Base-by-base conservation (phyloP, 2,888 invertebrate species). In the Nezara viridula region DNA sequence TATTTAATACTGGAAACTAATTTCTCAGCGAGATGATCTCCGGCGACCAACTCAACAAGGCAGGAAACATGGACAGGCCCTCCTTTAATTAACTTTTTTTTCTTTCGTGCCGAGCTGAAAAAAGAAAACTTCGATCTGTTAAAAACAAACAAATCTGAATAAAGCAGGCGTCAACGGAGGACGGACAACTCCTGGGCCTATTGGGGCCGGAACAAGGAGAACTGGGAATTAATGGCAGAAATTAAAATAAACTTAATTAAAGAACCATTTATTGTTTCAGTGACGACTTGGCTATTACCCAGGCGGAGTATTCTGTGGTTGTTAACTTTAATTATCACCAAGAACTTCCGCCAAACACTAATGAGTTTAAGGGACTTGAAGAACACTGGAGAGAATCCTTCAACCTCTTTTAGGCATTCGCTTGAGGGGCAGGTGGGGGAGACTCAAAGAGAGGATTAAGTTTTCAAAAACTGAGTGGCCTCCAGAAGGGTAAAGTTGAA, bases 231-330 rank as follows among this genome's bases (percentile, higher is more conserved):
- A 24, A 14, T 44, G 81, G 44, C 44, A 40, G 47, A 81, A 81
- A 81, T 81, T 81, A 47, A 44, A 44, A 44, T 81, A n/a, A 81
- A n/a, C 81, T 44, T 81, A 81, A 81, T 81, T 81, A 81, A 81
- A 81, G n/a, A 44, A 47, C 32, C 40, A 44, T 47, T 47, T 44
- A 44, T 47, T 81, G 81, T 81, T 81, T 44, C 24, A 47, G 81
- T 44, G 44, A 47, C 81, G n/a, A 81, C 81, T n/a, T 40, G 44
- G 44, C 81, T 24, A 47, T n/a, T 47, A 81, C 10, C 19, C n/a
- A 14, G 14, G 1, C 12, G 12, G 47, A n/a, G 81, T 47, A 81
- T 44, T n/a, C 44, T 47, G 81, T 44, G 81, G 66, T 73, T 73
- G 66, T 73, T 73, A 73, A 73, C 66, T 73, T 73, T 73, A 73